Base-by-base conservation (phyloP, 2,888 invertebrate species). In the Apoderus coryli region DNA sequence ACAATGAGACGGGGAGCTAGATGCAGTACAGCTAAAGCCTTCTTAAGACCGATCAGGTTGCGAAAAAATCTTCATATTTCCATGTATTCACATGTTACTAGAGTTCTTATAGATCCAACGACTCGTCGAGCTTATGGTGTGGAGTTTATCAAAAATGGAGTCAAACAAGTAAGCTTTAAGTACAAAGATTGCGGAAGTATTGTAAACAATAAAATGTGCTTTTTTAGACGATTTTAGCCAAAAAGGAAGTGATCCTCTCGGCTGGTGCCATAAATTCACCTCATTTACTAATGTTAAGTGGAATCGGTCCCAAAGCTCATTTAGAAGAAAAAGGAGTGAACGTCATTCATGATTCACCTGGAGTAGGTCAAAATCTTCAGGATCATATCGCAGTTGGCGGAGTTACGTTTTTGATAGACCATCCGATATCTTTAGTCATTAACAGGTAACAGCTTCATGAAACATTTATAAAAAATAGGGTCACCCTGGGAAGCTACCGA, bases 201-300 rank as follows among this genome's bases (percentile, higher is more conserved):
- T n/a, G 7, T 6, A n/a, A 7, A 19, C 7, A 10, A 13, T 31
- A 5, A 30, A 27, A 7, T 4, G 23, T 19, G 10, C n/a, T 23
- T n/a, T 35, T 32, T 10, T 31, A 39, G 46, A 64, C 65, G 0
- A 73, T 74, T 0, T 64, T 68, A 39, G 85, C 86, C 1, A 69
- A 66, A 35, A 70, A 75, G 33, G 86, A 86, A 58, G 80, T 92
- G 1, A 82, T 92, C 36, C 52, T 90, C 9, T 71, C 82, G 2
- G 88, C 82, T 0, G 96, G 96, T 1, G 77, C 95, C 1, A 76
- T 98, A 36, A 90, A 77, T 41, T 74, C 82, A 0, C 92, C 95
- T 0, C 95, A 96, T 46, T 54, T 96, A 6, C 65, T 98, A 33
- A 80, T 95, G 82, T 61, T 96, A n/a, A 53, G 53, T 15, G 96